Conservation (phyloP, 2,113 vertebrate genomes). For the Protobothrops mucrosquamatus region DNA sequence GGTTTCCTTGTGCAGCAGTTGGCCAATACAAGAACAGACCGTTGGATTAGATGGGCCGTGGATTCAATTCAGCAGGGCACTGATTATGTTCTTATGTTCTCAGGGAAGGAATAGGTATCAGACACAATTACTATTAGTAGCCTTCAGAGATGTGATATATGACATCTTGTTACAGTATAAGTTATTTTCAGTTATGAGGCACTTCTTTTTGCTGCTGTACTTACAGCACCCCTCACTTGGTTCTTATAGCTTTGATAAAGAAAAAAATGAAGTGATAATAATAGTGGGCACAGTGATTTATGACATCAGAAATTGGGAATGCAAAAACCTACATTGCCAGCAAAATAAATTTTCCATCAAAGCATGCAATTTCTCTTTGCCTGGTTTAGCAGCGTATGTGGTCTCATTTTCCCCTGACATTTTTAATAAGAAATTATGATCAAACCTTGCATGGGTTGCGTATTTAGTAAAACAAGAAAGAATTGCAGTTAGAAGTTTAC, state of each 20-base stretch:
- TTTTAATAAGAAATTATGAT: slow-evolving; percentile 26
- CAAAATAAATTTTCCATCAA: slow-evolving; percentile 6
- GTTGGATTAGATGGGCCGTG: neutral
- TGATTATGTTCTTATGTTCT: slow-evolving; percentile 47
- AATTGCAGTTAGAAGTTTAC: neutral
- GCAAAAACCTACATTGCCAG: slow-evolving; percentile 12
- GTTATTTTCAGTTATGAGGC: slow-evolving; percentile 75
- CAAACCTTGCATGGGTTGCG: slow-evolving; percentile 17
- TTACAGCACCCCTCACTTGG: slow-evolving; percentile 61
- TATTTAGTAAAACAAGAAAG: slow-evolving; percentile 24
- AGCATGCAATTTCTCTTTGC: neutral
- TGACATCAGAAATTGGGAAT: slow-evolving; percentile 17
- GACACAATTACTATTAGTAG: slow-evolving; percentile 69
- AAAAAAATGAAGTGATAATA: neutral
- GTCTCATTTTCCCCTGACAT: slow-evolving; percentile 31
- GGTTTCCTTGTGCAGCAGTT: neutral
- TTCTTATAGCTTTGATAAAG: slow-evolving; percentile 48
- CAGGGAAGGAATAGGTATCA: slow-evolving; percentile 66
- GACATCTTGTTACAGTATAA: slow-evolving; percentile 68
- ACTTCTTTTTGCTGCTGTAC: slow-evolving; percentile 53
- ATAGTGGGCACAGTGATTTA: slow-evolving; percentile 37
- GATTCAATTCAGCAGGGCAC: neutral
- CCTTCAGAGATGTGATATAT: slow-evolving; percentile 58
- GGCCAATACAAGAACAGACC: neutral
- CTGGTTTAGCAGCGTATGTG: slow-evolving; percentile 20